Evolutionary conservation across 2,113 vertebrate species (phyloP), one percentile per base, ranked within the genome.

Genomic region (Perca schrenkii): DNA sequence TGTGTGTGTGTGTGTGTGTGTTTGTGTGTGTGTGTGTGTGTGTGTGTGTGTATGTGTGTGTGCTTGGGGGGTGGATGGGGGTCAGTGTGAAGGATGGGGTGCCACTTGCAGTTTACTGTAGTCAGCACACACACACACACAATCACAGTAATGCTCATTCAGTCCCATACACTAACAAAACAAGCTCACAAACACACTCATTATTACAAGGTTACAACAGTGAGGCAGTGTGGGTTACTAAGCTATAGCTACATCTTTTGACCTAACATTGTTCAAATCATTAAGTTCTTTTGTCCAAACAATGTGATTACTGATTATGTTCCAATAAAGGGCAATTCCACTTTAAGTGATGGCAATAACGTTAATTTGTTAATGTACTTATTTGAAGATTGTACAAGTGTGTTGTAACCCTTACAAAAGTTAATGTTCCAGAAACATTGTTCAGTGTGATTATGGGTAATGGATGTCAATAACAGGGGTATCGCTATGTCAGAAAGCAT

Each of bases 81-180:
- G 70, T 88, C 90, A 82, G 66, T 65, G 87, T 93, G 89, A 94
- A 93, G 90, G 86, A 94, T 94, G 90, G 85, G 80, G 74, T 90
- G 88, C 88, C 91, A 91, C 84, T 89, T 89, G 74, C 47, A 83
- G 90, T 94, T 93, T 91, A 91, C 84, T 74, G 86, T 85, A 91
- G 92, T 94, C 93, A 94, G 93, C 92, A 92, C 88, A 78, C 76
- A 36, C 70, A 80, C 80, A 36, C 70, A 80, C 82, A 83, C 71
- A 72, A 22, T 74, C 79, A 74, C 79, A 77, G 74, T 79, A 79
- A 84, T 64, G 69, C 49, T 6, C 16, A 72, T 40, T 68, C 58
- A 71, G 77, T 7, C 56, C 56, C 60, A 36, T 46, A 34, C 49
- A 28, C 77, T 66, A 47, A 80, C 52, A 57, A 66, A 85, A 79